These are phyloP conservation scores for Hemiprocne comata DNA, from an alignment of 2,113 vertebrate species.

Conservation along the genomic window DNA sequence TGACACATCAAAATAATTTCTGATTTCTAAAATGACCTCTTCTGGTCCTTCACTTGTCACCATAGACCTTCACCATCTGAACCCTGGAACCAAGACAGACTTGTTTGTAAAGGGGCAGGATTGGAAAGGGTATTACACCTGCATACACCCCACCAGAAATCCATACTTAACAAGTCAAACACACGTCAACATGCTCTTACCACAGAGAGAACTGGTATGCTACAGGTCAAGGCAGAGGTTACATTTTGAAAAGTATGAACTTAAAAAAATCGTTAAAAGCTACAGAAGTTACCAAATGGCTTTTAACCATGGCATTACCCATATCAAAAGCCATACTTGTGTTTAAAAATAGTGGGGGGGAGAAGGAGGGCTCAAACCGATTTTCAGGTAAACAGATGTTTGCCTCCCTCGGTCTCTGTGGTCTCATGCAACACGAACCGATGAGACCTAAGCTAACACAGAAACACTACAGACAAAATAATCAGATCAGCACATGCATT, in stretches of 20 bases:
- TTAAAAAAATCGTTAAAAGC: not conserved
- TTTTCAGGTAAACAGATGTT: not conserved
- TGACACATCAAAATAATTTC: not conserved
- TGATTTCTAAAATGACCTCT: not conserved
- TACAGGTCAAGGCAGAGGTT: not conserved
- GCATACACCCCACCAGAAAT: not conserved
- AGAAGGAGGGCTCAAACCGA: not conserved
- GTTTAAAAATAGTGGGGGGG: not conserved
- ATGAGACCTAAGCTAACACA: not conserved
- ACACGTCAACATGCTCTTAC: not conserved
- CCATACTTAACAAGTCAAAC: not conserved
- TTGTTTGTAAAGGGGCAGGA: not conserved
- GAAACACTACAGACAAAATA: not conserved
- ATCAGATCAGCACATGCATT: not conserved
- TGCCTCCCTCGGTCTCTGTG: accelerated
- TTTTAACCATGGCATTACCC: not conserved
- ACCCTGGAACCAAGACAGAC: not conserved
- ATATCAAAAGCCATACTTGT: not conserved
- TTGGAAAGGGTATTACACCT: not conserved
- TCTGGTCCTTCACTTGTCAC: not conserved
- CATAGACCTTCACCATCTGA: not conserved
- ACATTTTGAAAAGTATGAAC: not conserved
- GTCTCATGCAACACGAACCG: accelerated
- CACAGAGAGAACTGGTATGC: accelerated
- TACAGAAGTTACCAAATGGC: not conserved